A percentile compares a stretch with the other conserved stretches of the same genome.
phyloP scores from a whole-genome alignment of 2,797 vertebrate species.

The Clarias laeviceps region DNA sequence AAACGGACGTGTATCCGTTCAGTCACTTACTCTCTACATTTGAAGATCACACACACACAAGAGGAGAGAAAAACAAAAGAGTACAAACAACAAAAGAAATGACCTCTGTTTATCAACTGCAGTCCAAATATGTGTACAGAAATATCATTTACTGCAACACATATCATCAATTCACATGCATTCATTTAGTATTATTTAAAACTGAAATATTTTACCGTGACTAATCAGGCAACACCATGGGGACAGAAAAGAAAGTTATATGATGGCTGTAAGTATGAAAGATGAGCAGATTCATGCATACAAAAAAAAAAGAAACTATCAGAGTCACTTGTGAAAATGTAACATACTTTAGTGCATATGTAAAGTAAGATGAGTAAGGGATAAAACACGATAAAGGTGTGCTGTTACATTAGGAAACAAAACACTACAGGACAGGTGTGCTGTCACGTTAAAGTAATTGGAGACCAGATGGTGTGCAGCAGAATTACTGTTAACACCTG shows the following conservation, averaged over 20 bases:
- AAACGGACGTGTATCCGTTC: constrained; percentile 3
- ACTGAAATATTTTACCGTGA: constrained; percentile 2
- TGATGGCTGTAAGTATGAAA: constrained; percentile 6
- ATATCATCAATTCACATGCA: neutral
- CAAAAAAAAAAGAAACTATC: neutral
- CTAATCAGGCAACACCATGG: neutral
- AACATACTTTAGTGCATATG: neutral
- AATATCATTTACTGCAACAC: constrained; percentile 28
- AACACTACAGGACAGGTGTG: neutral
- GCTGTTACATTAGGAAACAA: neutral
- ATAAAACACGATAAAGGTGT: neutral
- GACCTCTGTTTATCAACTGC: constrained; percentile 8
- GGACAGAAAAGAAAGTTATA: neutral
- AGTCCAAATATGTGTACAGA: constrained; percentile 28
- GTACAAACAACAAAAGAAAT: constrained; percentile 23
- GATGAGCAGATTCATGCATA: constrained; percentile 28
- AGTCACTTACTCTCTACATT: constrained; percentile 48
- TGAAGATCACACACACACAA: constrained; percentile 24
- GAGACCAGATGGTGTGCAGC: neutral
- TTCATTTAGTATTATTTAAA: neutral
- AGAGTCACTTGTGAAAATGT: neutral
- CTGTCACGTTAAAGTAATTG: neutral
- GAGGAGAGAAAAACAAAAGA: neutral
- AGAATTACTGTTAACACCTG: neutral
- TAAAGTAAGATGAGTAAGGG: neutral